Conservation (phyloP, 2,797 vertebrate species). For the Notolabrus celidotus region DNA sequence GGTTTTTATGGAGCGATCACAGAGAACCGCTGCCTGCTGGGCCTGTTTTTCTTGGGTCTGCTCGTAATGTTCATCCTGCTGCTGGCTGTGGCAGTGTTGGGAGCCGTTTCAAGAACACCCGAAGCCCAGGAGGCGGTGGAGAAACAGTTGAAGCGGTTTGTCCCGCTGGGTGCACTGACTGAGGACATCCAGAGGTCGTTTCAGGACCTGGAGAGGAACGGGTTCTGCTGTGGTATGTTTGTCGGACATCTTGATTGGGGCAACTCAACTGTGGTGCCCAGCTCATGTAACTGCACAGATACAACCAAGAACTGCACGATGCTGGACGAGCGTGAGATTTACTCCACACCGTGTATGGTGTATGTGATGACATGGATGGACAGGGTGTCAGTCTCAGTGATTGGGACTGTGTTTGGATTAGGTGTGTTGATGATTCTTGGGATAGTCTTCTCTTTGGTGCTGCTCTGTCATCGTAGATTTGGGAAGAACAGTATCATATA, state of each 20-base stretch:
- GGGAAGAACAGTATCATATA: neutral
- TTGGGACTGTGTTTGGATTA: slow-evolving; percentile 5
- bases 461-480: neutral
- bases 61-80: slow-evolving; percentile 82
- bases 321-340: slow-evolving; percentile 4
- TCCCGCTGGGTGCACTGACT: slow-evolving; percentile 15
- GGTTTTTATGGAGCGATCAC: slow-evolving; percentile 13
- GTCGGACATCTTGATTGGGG: slow-evolving; percentile 46
- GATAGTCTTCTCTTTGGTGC: slow-evolving; percentile 10
- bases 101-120: slow-evolving; percentile 68
- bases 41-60: slow-evolving; percentile 85
- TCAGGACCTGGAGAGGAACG: slow-evolving; percentile 14
- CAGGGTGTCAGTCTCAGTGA: neutral
- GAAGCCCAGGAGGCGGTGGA: slow-evolving; percentile 52
- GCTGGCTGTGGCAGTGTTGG: slow-evolving; percentile 77
- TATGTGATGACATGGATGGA: slow-evolving; percentile 37
- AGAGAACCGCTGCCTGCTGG: slow-evolving; percentile 84
- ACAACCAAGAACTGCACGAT: slow-evolving; percentile 13
- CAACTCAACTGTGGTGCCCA: neutral
- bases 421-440: slow-evolving; percentile 31
- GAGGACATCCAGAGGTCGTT: slow-evolving; percentile 19
- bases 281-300: slow-evolving; percentile 53
- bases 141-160: slow-evolving; percentile 22
- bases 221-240: slow-evolving; percentile 44
- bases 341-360: slow-evolving; percentile 19